Percentiles rank a stretch among this genome's conserved stretches.
phyloP scores from a whole-genome alignment of 2,113 vertebrate genomes.

The Apus apus region DNA sequence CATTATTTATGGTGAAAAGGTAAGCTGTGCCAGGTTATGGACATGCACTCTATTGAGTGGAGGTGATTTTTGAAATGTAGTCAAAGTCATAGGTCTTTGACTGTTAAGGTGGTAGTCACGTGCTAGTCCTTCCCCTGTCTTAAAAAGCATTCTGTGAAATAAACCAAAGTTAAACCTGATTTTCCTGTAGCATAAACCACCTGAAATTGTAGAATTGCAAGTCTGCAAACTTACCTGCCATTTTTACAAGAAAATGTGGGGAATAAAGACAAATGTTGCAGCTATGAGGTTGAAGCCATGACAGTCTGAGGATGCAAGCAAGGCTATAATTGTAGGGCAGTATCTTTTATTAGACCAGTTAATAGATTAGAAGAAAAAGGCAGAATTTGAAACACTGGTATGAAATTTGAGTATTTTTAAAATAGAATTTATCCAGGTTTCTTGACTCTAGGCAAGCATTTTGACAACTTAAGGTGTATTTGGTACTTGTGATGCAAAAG shows the following conservation, averaged over 20 bases:
- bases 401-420: not conserved
- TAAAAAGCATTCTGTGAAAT: not conserved
- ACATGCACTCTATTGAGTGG: not conserved
- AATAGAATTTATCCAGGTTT: not conserved
- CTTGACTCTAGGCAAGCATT: not conserved
- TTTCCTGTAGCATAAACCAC: not conserved
- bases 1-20: not conserved
- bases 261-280: not conserved
- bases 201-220: not conserved
- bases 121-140: not conserved
- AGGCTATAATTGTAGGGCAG: not conserved
- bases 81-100: not conserved
- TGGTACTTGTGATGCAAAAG: not conserved
- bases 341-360: not conserved
- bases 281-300: not conserved
- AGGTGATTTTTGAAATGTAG: not conserved
- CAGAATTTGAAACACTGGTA: not conserved
- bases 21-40: not conserved
- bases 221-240: not conserved
- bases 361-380: not conserved
- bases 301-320: not conserved
- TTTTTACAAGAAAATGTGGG: not conserved
- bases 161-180: not conserved
- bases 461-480: not conserved
- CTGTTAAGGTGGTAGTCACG: not conserved